Evolutionary conservation across 2,797 vertebrate genomes (phyloP), one percentile per base, ranked within the genome.

Genomic region (Odontamblyopus rebecca): DNA sequence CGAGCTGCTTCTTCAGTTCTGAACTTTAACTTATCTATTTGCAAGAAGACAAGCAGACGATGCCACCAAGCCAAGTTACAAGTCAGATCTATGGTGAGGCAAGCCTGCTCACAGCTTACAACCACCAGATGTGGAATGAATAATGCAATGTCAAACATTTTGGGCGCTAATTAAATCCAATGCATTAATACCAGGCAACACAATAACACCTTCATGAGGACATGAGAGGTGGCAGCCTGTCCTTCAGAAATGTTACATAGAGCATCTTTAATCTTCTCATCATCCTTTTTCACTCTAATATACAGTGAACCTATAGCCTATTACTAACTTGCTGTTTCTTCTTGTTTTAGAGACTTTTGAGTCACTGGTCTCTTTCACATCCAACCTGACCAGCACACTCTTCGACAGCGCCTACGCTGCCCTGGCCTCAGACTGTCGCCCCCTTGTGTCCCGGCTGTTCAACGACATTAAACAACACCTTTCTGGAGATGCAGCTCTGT

Each of bases 361-460:
- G 72, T 95, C 95, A 27, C 93, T 96, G 56, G 92, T 96, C 75
- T 94, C 92, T 80, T 93, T 95, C 85, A 95, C 94, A 2, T 92
- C 93, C 16, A 97, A 97, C 88, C 92, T 92, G 85, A 97, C 96
- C 41, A 89, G 91, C 74, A 90, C 92, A 53, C 91, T 97, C 71
- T 95, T 97, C 59, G 95, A 96, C 89, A 92, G 89, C 32, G 94
- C 92, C 74, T 97, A 96, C 88, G 88, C 94, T 63, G 78, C 92
- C 6, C 89, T 97, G 85, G 92, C 94, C 0, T 91, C 87, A 4
- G 94, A 97, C 69, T 94, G 93, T 65, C 92, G 88, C 56, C 93
- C 94, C 68, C 91, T 95, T 13, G 92, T 96, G 74, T 91, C 87
- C 59, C 90, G 92, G 77, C 93, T 97, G 65, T 96, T 96, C 79